Evolutionary conservation across 2,113 vertebrate genomes (phyloP).

Genomic region (Cyprinodon brontotheroides): DNA sequence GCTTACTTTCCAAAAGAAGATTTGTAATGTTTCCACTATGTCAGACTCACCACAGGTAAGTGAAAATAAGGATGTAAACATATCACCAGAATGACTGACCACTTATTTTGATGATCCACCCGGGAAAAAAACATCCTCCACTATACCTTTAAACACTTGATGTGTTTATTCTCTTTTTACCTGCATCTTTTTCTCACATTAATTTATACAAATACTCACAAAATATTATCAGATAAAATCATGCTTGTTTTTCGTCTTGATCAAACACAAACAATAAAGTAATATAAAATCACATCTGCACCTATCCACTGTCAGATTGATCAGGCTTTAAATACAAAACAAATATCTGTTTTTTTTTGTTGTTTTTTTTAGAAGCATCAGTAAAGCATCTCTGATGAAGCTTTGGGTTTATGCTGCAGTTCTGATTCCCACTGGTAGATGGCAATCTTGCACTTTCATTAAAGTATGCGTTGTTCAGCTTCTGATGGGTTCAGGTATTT

Average conservation of each 20-base stretch:
- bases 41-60: no score
- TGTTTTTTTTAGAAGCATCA: background rate
- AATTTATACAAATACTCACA: background rate
- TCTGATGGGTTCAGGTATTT: constrained; percentile 1
- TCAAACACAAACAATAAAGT: background rate
- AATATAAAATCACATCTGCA: background rate
- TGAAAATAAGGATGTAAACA: no score
- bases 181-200: background rate
- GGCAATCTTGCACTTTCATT: constrained; percentile 89
- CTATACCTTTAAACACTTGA: no score
- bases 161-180: no score
- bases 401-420: constrained; percentile 30
- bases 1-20: no score
- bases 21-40: no score
- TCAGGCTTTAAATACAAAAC: background rate
- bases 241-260: background rate
- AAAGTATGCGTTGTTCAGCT: constrained; percentile 29
- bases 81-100: no score
- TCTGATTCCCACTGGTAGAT: constrained; percentile 80
- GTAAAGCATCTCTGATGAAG: background rate
- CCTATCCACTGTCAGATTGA: background rate
- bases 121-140: no score
- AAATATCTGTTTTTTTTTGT: background rate
- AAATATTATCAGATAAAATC: background rate
- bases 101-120: no score